Percentiles rank a stretch among this genome's conserved stretches.
Evolutionary conservation across 2,888 invertebrate species (phyloP).

Genomic region (Spilarctia lutea): DNA sequence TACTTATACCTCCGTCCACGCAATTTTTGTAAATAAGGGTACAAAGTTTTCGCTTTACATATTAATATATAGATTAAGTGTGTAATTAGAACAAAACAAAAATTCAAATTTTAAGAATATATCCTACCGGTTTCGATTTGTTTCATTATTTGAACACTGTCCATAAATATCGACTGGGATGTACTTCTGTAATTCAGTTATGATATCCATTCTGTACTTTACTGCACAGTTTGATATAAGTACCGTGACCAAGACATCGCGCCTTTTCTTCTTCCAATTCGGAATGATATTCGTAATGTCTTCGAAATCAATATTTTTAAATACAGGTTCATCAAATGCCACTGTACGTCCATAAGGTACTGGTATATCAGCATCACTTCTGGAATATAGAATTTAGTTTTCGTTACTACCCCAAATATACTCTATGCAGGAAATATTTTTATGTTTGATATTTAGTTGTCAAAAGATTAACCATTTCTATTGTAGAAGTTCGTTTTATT

Average conservation of each 20-base stretch:
- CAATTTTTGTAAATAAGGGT: too few relatives aligned
- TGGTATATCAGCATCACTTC: constrained; percentile 88
- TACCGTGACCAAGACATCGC: constrained; percentile 81
- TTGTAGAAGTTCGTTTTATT: neutral
- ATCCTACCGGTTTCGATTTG: constrained; percentile 17
- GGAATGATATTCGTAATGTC: constrained; percentile 62
- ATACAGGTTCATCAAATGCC: constrained; percentile 49
- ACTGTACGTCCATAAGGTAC: constrained; percentile 89
- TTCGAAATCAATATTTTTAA: constrained; percentile 19
- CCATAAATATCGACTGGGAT: constrained; percentile 88
- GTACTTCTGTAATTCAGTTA: constrained; percentile 85
- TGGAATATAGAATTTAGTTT: constrained; percentile 61
- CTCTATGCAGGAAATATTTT: neutral
- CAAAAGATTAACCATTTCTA: neutral
- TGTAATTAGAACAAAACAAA: neutral
- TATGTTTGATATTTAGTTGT: neutral
- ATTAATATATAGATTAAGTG: neutral
- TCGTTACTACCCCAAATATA: neutral
- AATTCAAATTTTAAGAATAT: neutral
- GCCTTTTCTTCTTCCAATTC: constrained; percentile 75
- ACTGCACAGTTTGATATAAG: constrained; percentile 87
- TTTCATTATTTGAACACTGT: constrained; percentile 75
- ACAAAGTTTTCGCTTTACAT: too few relatives aligned
- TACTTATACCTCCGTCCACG: too few relatives aligned
- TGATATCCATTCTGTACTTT: constrained; percentile 82